Base-by-base conservation (phyloP, 2,113 vertebrate genomes). In the Benitochromis conjunctus region DNA sequence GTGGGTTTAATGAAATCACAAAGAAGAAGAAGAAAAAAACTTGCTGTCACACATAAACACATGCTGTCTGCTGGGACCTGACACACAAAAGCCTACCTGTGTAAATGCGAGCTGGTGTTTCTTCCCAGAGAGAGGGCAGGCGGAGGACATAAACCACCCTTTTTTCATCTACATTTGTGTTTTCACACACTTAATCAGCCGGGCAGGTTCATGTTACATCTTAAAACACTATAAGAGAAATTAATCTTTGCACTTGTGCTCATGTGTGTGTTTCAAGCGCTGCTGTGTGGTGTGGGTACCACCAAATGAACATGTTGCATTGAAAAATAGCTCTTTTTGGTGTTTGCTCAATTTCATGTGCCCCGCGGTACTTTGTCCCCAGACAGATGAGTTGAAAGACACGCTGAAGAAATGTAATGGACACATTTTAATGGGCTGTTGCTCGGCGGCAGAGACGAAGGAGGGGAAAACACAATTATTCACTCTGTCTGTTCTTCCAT, bases 341-440 rank as follows among this genome's bases (percentile, higher is more conserved):
- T 82, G 87, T 89, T 91, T 91, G 86, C 87, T 92, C 86, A 91
- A 88, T 95, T 91, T 93, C 71, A 69, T 81, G 43, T 88, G 84
- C 83, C 87, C 92, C 21, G 41, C 41, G 76, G 89, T 89, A 58
- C 71, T 83, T 76, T 54, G 66, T 88, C 90, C 62, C 55, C 57
- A 48, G 86, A 91, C 85, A 85, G 87, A 81, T 87, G 89, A 88
- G 82, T 62, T 81, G 89, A 90, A 86, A 89, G 87, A 88, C 51
- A 76, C 18, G 38, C 56, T 14, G 57, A 36, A 60, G 89, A 78
- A 82, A 69, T 62, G 79, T 76, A 86, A 87, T 82, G 80, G 90
- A 94, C 83, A 91, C 82, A 57, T 83, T 92, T 89, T 91, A 90
- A 92, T 91, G 92, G 90, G 90, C 79, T 88, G 81, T 81, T 88